These are phyloP conservation scores for Thamnophis elegans DNA, from an alignment of 2,797 vertebrate genomes.

Conservation along the genomic window DNA sequence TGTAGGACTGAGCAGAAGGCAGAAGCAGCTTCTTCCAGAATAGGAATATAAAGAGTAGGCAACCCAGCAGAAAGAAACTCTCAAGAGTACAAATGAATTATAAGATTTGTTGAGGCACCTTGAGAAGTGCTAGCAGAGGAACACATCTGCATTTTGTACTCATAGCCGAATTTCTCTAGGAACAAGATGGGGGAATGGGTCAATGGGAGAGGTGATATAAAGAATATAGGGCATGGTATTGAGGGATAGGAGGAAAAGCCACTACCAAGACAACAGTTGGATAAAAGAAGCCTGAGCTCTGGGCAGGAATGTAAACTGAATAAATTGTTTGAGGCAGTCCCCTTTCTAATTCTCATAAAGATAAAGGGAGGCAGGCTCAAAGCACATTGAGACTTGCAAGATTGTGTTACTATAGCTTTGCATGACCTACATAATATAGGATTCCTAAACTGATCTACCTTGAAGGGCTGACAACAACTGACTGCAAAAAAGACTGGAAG, in stretches of 20 bases:
- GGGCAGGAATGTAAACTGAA: background rate
- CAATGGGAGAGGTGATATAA: background rate
- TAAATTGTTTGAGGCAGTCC: background rate
- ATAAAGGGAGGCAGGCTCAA: background rate
- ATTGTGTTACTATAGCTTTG: background rate
- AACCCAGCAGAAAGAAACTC: background rate
- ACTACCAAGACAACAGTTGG: background rate
- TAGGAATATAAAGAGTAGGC: background rate
- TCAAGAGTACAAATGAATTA: background rate
- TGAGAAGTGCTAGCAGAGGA: background rate
- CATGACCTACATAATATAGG: background rate
- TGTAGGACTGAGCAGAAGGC: background rate
- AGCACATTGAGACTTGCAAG: background rate
- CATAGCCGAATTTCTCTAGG: background rate
- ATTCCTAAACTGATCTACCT: too few species aligned
- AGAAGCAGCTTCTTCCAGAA: background rate
- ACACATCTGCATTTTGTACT: background rate
- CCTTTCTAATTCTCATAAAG: background rate
- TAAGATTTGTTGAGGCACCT: background rate
- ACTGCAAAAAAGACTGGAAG: too few species aligned
- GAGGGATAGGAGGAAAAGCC: background rate
- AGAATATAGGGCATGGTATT: background rate
- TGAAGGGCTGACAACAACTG: too few species aligned
- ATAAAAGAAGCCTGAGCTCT: background rate
- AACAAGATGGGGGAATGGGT: background rate